Evolutionary conservation across 2,888 invertebrate species (phyloP).

Genomic region (Hoplodrina blanda): DNA sequence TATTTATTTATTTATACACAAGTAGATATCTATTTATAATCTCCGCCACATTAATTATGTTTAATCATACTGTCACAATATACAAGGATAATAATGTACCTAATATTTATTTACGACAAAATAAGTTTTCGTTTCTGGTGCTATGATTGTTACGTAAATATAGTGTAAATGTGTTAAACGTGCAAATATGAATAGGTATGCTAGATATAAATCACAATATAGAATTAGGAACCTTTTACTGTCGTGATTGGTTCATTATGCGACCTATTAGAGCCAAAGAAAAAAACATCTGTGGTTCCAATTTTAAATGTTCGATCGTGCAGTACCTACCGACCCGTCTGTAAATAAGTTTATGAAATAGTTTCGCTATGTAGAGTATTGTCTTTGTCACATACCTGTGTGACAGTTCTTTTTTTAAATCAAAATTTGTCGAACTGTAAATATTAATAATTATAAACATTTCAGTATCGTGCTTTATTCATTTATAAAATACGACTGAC

Average conservation of each 20-base stretch:
- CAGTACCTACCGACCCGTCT: too few species aligned
- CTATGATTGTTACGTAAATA: constrained; percentile 45
- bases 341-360: too few species aligned
- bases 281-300: neutral
- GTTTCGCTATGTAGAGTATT: too few species aligned
- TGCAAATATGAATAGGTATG: constrained; percentile 34
- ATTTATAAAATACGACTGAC: constrained; percentile 27
- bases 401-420: too few species aligned
- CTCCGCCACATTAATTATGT: neutral
- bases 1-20: neutral
- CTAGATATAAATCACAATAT: constrained; percentile 36
- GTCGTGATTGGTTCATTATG: constrained; percentile 52
- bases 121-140: constrained; percentile 47
- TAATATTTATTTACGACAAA: constrained; percentile 11
- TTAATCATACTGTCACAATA: constrained; percentile 7
- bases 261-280: neutral
- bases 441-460: neutral
- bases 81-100: neutral
- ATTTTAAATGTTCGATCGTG: neutral
- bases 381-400: too few species aligned
- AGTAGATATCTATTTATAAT: constrained; percentile 3
- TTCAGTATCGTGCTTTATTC: constrained; percentile 25
- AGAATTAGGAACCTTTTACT: constrained; percentile 18
- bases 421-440: too few species aligned
- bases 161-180: constrained; percentile 26